Evolutionary conservation across 2,113 vertebrate species (phyloP), one percentile per base, ranked within the genome.

Genomic region (Melozone crissalis): DNA sequence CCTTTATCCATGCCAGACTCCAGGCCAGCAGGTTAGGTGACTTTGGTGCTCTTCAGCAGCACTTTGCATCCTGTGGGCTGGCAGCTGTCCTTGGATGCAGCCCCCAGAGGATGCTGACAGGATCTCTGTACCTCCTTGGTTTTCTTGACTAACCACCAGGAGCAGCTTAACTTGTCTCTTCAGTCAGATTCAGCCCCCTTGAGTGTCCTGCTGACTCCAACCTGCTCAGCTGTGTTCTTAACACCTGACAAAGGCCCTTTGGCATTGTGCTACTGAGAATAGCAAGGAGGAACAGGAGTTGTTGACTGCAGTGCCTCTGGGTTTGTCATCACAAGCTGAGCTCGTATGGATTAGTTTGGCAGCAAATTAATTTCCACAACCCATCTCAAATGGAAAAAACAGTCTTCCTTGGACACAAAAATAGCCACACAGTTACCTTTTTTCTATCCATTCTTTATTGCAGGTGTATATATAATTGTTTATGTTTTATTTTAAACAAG

Each of bases 371-470:
- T 67, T 93, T 90, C 55, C 54, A 52, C 22, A 86, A 19, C 47
- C 33, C 26, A 26, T 22, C n/a, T 85, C 24, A 66, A 89, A 66
- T 24, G 23, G 27, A 79, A 87, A 39, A 61, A 31, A 69, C 26
- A 43, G 7, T 69, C 12, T 13, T 83, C 30, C 47, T 31, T 43
- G 49, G 57, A 71, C 22, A 49, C 18, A 63, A 15, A 69, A 76
- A 33, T 11, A 33, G 5, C 72, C 13, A 55, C 23, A 83, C 24
- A 47, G 43, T 33, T 65, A 62, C 9, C 7, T 66, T 96, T 91
- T 91, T 94, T 85, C 88, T 94, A 92, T n/a, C 37, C 73, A 74
- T 94, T 86, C 87, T 97, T 97, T 97, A 97, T 97, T 97, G 68
- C 62, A 91, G 22, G 81, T 94, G 33, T 96, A 94, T 69, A 94